Base-by-base conservation (phyloP, 92 coral and sea anemone species). In the Isaurus tuberculatus region DNA sequence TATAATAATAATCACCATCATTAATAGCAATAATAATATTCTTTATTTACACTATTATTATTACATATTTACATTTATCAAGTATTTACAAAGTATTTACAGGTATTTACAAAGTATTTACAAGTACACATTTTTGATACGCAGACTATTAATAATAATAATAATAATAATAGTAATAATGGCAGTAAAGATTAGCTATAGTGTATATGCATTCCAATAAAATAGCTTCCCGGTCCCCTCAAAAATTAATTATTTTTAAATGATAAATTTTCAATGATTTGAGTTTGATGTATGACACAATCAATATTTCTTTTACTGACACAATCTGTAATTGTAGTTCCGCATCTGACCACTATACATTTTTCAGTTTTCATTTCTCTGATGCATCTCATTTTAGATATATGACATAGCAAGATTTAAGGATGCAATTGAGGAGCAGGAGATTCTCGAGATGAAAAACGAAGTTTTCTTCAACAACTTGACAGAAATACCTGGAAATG, bases 391-490 rank as follows among this genome's bases (percentile, higher is more conserved):
- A 1, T 65, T 28, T 65, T 27, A 29, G 70, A 13, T 65, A 28
- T 65, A 66, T 1, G 71, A 66, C 22, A 66, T 66, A 1, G 71
- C n/a, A 66, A 66, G 71, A 16, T 66, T 66, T 29, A 66, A 66
- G 43, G 30, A 66, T 31, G 71, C 71, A 66, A 16, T 66, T 66
- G 43, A 66, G 29, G 42, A 66, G 20, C 71, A 66, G 40, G 71
- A 66, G 6, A 15, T 65, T 19, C 71, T 66, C 42, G 42, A 0
- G 1, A 66, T 66, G 71, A 31, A 66, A 66, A 66, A 28, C 1
- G 23, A 66, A 66, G 43, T 66, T 30, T 66, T 28, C 44, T 66
- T 31, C 71, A 66, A 66, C 43, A 66, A 66, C 22, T 66, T 3
- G 1, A 66, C 71, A 0, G n/a, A 66, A 66, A 66, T 8, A 66